phyloP scores from a whole-genome alignment of 2,888 invertebrate genomes.

The Drosophila affinis region DNA sequence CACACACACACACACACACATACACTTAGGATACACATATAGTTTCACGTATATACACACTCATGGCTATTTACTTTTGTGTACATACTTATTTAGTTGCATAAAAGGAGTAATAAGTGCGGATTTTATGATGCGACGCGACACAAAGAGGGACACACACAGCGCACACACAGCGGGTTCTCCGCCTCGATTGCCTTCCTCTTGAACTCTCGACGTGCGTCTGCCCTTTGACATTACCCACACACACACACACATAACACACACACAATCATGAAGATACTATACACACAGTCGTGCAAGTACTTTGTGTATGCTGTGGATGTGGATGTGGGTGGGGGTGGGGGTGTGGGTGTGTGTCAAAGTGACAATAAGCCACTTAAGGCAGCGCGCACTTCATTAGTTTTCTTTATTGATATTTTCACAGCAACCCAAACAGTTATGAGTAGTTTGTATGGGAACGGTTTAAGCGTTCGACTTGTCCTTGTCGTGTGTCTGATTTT shows the following conservation, averaged over 20 bases:
- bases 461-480: constrained; percentile 40
- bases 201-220: constrained; percentile 37
- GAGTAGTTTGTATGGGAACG: constrained; percentile 48
- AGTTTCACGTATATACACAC: constrained; percentile 24
- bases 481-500: constrained; percentile 47
- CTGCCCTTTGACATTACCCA: constrained; percentile 66
- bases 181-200: constrained; percentile 24
- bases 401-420: constrained; percentile 78
- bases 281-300: constrained; percentile 35
- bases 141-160: constrained; percentile 36
- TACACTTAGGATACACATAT: neutral
- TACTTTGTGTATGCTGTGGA: constrained; percentile 32
- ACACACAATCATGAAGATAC: constrained; percentile 5
- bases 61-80: constrained; percentile 58
- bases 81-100: constrained; percentile 54
- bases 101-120: constrained; percentile 72
- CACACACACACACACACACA: constrained; percentile 11
- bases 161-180: constrained; percentile 8
- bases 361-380: constrained; percentile 79
- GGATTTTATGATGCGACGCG: constrained; percentile 68
- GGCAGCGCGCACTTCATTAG: constrained; percentile 77
- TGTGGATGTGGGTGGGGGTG: constrained; percentile 42
- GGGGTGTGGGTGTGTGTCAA: constrained; percentile 53
- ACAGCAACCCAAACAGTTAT: constrained; percentile 71
- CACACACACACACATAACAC: constrained; percentile 17